These are phyloP conservation scores for Dinocampus coccinellae DNA, from an alignment of 2,888 invertebrate genomes.

Conservation along the genomic window DNA sequence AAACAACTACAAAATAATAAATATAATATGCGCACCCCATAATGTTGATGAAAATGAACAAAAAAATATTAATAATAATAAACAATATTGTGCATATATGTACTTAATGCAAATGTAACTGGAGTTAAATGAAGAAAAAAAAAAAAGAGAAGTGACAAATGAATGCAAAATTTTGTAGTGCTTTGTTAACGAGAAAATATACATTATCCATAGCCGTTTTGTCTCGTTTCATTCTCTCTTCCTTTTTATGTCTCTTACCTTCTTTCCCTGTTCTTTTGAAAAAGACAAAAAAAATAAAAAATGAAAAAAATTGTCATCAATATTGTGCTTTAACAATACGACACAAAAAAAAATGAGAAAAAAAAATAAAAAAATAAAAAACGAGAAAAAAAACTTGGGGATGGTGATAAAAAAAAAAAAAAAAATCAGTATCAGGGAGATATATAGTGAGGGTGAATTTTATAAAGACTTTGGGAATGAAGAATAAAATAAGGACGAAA, in stretches of 20 bases:
- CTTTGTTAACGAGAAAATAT: slow-evolving; percentile 41
- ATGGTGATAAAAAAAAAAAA: too few species aligned
- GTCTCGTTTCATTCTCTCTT: neutral
- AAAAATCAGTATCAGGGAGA: slow-evolving; percentile 15
- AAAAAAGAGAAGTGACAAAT: slow-evolving; percentile 26
- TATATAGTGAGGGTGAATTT: neutral
- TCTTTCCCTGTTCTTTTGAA: slow-evolving; percentile 9
- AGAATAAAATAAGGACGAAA: neutral
- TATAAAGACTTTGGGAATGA: neutral
- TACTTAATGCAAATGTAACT: neutral
- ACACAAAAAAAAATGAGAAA: neutral
- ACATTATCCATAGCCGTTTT: neutral
- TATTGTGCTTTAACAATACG: slow-evolving; percentile 20
- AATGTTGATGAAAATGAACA: neutral
- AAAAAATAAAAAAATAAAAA: slow-evolving; percentile 1
- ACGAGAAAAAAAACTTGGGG: slow-evolving; percentile 16
- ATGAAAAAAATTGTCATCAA: slow-evolving; percentile 15
- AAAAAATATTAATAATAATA: too few species aligned
- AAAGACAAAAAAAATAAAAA: too few species aligned
- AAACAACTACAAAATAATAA: neutral
- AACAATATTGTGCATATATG: neutral
- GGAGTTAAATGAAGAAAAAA: slow-evolving; percentile 12
- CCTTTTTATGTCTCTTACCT: neutral
- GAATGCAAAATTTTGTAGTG: slow-evolving; percentile 28
- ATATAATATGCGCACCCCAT: neutral